Percentiles rank a stretch among this genome's conserved stretches.
Conservation (phyloP, 2,797 vertebrate genomes). For the Trematomus bernacchii region DNA sequence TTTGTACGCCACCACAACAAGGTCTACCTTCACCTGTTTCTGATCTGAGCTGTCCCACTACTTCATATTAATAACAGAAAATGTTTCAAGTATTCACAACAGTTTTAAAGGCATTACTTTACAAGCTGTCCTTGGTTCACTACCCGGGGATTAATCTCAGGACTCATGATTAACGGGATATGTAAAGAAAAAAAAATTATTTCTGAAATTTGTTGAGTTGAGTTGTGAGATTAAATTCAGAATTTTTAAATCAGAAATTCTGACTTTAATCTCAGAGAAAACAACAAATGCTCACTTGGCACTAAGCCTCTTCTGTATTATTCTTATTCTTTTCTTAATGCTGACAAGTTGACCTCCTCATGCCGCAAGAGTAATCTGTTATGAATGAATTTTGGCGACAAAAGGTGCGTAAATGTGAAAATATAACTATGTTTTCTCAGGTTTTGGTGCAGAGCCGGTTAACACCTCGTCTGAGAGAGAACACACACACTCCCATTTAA, state of each 20-base stretch:
- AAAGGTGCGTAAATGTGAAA: neutral
- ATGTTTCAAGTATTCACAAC: conserved; percentile 61
- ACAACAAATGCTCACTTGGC: too few species aligned
- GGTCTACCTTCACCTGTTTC: conserved; percentile 1
- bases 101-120: conserved; percentile 56
- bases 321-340: neutral
- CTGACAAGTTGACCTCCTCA: neutral
- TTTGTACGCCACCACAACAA: conserved; percentile 1
- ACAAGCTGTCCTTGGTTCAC: neutral
- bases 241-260: too few species aligned
- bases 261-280: too few species aligned
- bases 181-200: neutral
- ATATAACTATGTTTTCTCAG: neutral
- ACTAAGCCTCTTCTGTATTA: too few species aligned
- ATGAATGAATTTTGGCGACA: too few species aligned
- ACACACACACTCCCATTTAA: neutral
- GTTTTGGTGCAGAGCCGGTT: neutral
- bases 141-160: neutral
- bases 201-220: neutral
- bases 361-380: neutral
- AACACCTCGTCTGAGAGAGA: neutral
- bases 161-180: neutral
- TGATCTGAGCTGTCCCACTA: conserved; percentile 13
- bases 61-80: conserved; percentile 6
- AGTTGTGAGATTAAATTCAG: too few species aligned